phyloP scores from a whole-genome alignment of 2,113 vertebrate genomes.

The Hymenochirus boettgeri region DNA sequence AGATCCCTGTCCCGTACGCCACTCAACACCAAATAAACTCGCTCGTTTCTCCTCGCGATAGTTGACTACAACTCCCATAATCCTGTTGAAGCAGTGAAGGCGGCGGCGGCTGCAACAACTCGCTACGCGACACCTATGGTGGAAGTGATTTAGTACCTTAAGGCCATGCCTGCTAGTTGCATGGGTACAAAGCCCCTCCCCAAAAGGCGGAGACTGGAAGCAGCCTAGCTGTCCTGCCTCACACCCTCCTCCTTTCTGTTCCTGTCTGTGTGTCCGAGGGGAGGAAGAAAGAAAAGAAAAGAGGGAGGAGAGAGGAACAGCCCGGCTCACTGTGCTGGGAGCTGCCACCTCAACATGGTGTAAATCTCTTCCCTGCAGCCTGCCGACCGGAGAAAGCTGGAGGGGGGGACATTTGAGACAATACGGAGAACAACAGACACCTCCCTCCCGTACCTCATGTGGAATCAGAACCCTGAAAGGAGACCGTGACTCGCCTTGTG shows the following conservation, averaged over 20 bases:
- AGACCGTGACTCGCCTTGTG: slow-evolving; percentile 40
- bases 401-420: slow-evolving; percentile 23
- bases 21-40: too few species aligned
- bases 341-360: slow-evolving; percentile 71
- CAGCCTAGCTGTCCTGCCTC: slow-evolving; percentile 37
- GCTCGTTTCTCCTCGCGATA: too few species aligned
- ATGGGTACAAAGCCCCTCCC: background rate
- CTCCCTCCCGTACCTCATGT: slow-evolving; percentile 46
- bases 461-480: slow-evolving; percentile 43
- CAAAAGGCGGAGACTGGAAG: slow-evolving; percentile 12
- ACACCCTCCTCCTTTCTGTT: slow-evolving; percentile 31
- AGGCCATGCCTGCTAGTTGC: background rate
- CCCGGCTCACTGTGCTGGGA: slow-evolving; percentile 35
- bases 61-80: too few species aligned
- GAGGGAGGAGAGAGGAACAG: slow-evolving; percentile 38
- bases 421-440: background rate
- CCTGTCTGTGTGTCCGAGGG: slow-evolving; percentile 45
- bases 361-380: slow-evolving; percentile 49
- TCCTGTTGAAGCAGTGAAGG: too few species aligned
- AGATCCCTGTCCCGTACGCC: too few species aligned
- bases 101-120: too few species aligned
- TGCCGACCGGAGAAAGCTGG: slow-evolving; percentile 46
- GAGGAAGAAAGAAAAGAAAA: slow-evolving; percentile 42
- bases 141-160: background rate
- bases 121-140: too few species aligned